Percentiles rank a stretch among this genome's conserved stretches.
Evolutionary conservation across 92 coral and sea anemone genomes (phyloP).

Genomic region (Epizoanthus fatuus): DNA sequence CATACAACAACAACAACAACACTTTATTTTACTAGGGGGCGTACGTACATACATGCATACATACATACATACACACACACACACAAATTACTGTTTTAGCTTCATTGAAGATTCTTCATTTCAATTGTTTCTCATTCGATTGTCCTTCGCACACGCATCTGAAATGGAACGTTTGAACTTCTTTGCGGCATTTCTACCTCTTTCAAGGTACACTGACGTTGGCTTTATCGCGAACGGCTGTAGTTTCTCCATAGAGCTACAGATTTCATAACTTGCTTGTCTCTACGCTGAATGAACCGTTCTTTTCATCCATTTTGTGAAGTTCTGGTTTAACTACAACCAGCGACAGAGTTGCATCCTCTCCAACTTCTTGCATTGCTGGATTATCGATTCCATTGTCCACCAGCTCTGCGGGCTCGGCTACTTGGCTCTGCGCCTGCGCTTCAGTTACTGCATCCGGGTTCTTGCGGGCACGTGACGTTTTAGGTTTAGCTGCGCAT

Average conservation of each 20-base stretch:
- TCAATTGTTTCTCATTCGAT: too few species aligned
- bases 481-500: not conserved
- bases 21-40: too few species aligned
- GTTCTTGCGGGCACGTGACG: not conserved
- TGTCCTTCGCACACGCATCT: not conserved
- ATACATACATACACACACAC: not conserved
- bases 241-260: not conserved
- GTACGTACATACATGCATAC: not conserved
- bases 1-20: too few species aligned
- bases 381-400: constrained; percentile 32
- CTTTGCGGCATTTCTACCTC: too few species aligned
- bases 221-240: not conserved
- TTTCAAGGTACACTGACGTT: not conserved
- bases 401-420: not conserved
- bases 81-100: not conserved
- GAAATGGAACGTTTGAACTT: not conserved
- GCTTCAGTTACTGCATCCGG: not conserved
- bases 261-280: constrained; percentile 22
- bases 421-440: not conserved
- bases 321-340: not conserved
- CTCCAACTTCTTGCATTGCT: constrained; percentile 24
- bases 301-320: not conserved
- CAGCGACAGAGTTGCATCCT: not conserved
- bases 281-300: not conserved
- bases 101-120: not conserved